Base-by-base conservation (phyloP, 2,888 invertebrate genomes). In the Malthinus seriepunctatus region DNA sequence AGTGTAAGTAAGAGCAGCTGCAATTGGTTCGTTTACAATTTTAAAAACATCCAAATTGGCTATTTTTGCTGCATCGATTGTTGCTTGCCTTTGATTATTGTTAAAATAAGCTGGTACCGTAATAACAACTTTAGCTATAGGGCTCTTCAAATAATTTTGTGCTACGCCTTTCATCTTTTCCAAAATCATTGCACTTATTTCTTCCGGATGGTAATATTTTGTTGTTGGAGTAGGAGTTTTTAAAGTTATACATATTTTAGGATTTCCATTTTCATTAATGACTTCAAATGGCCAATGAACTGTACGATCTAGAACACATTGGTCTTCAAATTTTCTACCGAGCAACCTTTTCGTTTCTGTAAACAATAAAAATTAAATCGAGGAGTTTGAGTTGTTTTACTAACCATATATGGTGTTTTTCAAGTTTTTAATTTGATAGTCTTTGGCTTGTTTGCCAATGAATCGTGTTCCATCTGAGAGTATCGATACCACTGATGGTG, bases 21-120 rank as follows among this genome's bases (percentile, higher is more conserved):
- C 63, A 1, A 59, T 65, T 6, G 61, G 63, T 56, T 61, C 63
- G 15, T 59, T 59, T 11, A 61, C 50, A 10, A 59, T 58, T 52
- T 58, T 55, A 8, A 56, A 35, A 12, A 63, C 51, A 8, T 63
- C 59, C 14, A 65, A 34, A 10, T 51, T 56, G 12, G 61, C 56
- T 14, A 65, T 59, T 51, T 54, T 54, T 8, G 51, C 63, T 12
- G 63, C 60, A 34, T 63, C 57, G 11, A 57, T 61, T 11, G 63
- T 63, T 34, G 63, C 65, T 48, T 63, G 53, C 31, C 63, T 38
- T 51, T 63, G 63, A 8, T 56, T 55, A 46, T 64, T 61, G 42
- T 63, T 63, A 34, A 64, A 64, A 56, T 61, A 48, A 3, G 64
- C 64, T n/a, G 64, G 64, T 8, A 64, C 64, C 8, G 64, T 60